A percentile compares a stretch with the other conserved stretches of the same genome.
Conservation (phyloP, 2,888 invertebrate genomes). For the Schizaphis graminum region DNA sequence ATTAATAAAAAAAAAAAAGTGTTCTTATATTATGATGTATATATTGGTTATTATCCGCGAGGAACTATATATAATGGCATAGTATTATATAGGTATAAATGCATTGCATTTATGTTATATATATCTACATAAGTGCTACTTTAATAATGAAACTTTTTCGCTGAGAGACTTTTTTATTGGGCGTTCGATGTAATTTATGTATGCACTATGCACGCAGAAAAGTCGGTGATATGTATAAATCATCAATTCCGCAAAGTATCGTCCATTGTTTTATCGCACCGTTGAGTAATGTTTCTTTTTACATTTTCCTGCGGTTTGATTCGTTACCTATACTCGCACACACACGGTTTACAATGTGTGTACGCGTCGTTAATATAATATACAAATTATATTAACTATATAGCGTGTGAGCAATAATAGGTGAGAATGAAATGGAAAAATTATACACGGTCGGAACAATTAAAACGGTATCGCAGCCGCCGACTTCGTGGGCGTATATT, state of each 20-base stretch:
- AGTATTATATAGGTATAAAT: background rate
- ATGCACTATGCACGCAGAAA: background rate
- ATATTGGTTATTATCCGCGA: too few relatives aligned
- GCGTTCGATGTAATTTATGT: background rate
- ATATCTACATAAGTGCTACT: background rate
- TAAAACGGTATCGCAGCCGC: slow-evolving; percentile 48
- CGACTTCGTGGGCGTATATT: background rate
- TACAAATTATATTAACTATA: background rate
- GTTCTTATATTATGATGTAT: background rate
- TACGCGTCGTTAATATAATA: background rate
- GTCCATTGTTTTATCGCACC: slow-evolving; percentile 49
- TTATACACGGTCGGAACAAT: slow-evolving; percentile 17
- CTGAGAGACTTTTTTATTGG: background rate
- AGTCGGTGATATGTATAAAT: background rate
- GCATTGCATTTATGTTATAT: background rate
- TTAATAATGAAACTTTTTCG: background rate
- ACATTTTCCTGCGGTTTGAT: background rate
- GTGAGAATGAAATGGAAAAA: background rate
- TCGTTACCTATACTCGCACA: background rate
- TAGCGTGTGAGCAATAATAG: slow-evolving; percentile 13
- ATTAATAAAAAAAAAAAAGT: background rate
- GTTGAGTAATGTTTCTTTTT: slow-evolving; percentile 7
- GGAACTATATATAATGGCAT: background rate
- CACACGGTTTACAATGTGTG: background rate
- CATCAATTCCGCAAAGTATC: background rate